Conservation (phyloP, 2,113 vertebrate genomes). For the Aleadryas rufinucha region DNA sequence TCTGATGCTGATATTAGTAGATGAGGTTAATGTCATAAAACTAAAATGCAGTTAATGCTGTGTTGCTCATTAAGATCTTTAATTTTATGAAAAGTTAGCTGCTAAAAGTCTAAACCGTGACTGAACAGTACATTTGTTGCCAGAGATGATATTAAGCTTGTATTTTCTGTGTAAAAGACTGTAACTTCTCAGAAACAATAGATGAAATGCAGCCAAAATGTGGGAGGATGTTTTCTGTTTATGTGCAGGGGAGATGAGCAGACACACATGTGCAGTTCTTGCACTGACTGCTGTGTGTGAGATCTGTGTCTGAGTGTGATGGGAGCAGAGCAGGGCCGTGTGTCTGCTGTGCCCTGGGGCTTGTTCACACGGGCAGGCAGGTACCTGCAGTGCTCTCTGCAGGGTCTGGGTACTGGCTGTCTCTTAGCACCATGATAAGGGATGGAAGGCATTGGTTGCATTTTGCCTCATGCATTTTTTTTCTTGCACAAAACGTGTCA, state of each 20-base stretch:
- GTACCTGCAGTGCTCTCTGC: not conserved
- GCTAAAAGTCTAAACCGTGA: not conserved
- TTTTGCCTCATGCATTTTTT: not conserved
- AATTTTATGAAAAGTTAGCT: not conserved
- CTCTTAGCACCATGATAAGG: not conserved
- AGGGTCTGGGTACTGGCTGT: not conserved
- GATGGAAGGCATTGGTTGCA: not conserved
- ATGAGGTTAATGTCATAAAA: not conserved
- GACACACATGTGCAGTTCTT: not conserved
- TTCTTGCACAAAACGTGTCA: not conserved
- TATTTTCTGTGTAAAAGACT: not conserved
- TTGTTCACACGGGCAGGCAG: not conserved
- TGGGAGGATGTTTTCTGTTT: not conserved
- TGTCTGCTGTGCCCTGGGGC: not conserved
- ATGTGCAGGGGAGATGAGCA: not conserved
- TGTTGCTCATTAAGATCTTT: not conserved
- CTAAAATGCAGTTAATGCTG: not conserved
- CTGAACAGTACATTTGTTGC: not conserved
- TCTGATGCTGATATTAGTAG: not conserved
- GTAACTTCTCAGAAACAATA: not conserved
- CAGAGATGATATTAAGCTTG: not conserved
- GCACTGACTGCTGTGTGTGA: fast-evolving
- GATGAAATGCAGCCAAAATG: not conserved
- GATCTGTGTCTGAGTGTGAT: not conserved
- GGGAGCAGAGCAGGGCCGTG: not conserved